Evolutionary conservation across 1,140 invertebrate genomes (phyloP).

Genomic region (Lordiphosa mommai): DNA sequence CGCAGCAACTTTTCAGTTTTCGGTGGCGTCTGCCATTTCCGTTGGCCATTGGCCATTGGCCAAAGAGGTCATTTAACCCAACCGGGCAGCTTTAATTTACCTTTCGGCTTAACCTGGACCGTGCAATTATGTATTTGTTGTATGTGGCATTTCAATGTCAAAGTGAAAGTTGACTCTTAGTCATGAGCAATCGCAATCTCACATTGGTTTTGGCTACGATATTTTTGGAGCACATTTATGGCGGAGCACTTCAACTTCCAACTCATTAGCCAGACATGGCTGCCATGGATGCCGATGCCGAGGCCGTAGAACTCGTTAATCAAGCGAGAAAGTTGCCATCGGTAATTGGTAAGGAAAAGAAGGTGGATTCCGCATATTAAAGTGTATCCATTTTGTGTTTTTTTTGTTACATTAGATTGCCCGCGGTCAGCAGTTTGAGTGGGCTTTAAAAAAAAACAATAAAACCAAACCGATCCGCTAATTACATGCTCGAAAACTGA

Average conservation of each 20-base stretch:
- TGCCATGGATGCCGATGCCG: constrained; percentile 41
- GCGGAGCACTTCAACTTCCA: constrained; percentile 52
- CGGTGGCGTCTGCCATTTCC: constrained; percentile 53
- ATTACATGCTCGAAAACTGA: too few relatives aligned
- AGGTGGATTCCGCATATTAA: not conserved
- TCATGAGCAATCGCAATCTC: constrained; percentile 36
- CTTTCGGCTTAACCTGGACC: constrained; percentile 25
- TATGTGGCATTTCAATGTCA: constrained; percentile 72
- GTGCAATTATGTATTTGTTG: constrained; percentile 48
- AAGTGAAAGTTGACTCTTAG: constrained; percentile 78
- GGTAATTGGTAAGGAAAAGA: constrained; percentile 26
- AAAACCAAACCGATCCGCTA: too few relatives aligned
- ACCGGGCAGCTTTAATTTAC: constrained; percentile 43
- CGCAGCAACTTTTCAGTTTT: constrained; percentile 6
- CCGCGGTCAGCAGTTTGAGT: constrained; percentile 11
- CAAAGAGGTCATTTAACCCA: constrained; percentile 63
- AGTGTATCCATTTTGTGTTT: constrained; percentile 5
- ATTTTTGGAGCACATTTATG: constrained; percentile 23
- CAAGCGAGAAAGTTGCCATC: constrained; percentile 68
- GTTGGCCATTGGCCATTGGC: constrained; percentile 24
- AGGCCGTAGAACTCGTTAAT: constrained; percentile 70
- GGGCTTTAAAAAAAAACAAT: too few relatives aligned
- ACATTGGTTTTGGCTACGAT: constrained; percentile 41
- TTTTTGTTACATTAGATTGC: constrained; percentile 37
- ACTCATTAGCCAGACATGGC: constrained; percentile 47